These are phyloP conservation scores for Macaria notata DNA, from an alignment of 2,888 invertebrate genomes.

Conservation along the genomic window DNA sequence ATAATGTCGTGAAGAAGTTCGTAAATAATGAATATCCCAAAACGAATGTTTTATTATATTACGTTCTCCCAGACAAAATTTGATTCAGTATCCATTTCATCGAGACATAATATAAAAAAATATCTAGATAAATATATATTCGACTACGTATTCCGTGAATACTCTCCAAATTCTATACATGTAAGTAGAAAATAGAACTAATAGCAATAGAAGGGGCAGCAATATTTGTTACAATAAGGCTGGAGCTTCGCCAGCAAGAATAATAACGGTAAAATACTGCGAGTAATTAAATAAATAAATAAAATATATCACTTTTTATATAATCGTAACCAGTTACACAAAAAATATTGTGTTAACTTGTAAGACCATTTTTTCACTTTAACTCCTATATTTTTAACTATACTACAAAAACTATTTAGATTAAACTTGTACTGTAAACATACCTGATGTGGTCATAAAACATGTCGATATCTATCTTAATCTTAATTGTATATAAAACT, in stretches of 20 bases:
- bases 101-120: background rate
- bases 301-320: background rate
- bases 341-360: no score
- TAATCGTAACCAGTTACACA: no score
- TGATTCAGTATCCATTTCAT: background rate
- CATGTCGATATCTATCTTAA: no score
- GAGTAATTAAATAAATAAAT: background rate
- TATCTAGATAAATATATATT: conserved; percentile 3
- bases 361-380: no score
- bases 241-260: conserved; percentile 33
- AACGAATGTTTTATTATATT: background rate
- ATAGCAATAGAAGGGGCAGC: conserved; percentile 44
- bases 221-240: conserved; percentile 48
- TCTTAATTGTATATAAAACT: no score
- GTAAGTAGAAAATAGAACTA: conserved; percentile 18
- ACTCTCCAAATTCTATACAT: conserved; percentile 1
- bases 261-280: conserved; percentile 8
- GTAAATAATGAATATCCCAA: no score
- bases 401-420: no score
- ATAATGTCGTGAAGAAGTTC: no score
- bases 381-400: no score
- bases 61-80: background rate
- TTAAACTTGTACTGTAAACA: no score
- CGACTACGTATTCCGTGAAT: background rate
- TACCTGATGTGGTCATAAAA: no score